Conservation (phyloP, 2,888 invertebrate species). For the Stenotaenia linearis region DNA sequence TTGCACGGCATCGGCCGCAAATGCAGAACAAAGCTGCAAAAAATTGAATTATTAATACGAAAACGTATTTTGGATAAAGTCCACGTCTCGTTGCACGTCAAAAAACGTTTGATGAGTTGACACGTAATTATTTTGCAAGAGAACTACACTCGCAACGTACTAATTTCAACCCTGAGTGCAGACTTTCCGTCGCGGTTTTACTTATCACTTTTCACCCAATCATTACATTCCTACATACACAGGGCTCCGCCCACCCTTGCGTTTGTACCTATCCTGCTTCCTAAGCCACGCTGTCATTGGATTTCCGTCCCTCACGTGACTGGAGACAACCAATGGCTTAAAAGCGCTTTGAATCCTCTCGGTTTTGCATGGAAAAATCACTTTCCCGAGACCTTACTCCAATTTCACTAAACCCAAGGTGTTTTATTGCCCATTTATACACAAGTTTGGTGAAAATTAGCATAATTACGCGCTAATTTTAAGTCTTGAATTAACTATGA, state of each 20-base stretch:
- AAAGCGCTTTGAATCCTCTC: not conserved
- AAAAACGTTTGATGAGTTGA: not conserved
- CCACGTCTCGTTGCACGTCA: not conserved
- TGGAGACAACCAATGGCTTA: not conserved
- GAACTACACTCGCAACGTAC: not conserved
- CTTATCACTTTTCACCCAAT: not conserved
- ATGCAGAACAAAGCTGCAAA: not conserved
- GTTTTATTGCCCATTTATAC: not conserved
- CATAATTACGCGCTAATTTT: too few relatives aligned
- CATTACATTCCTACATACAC: not conserved
- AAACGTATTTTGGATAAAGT: not conserved
- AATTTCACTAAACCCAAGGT: not conserved
- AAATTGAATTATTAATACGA: not conserved
- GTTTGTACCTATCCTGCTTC: not conserved
- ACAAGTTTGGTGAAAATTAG: too few relatives aligned
- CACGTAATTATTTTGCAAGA: constrained; percentile 13
- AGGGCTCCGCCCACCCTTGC: not conserved
- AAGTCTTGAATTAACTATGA: too few relatives aligned
- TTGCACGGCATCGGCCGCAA: not conserved
- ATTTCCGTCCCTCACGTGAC: not conserved
- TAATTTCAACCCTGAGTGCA: not conserved
- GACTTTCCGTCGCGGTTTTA: not conserved
- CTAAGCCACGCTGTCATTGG: not conserved
- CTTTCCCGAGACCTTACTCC: not conserved
- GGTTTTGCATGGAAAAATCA: not conserved